These are phyloP conservation scores for Anoncus sp. DNA, from an alignment of 2,888 invertebrate genomes.

Conservation along the genomic window DNA sequence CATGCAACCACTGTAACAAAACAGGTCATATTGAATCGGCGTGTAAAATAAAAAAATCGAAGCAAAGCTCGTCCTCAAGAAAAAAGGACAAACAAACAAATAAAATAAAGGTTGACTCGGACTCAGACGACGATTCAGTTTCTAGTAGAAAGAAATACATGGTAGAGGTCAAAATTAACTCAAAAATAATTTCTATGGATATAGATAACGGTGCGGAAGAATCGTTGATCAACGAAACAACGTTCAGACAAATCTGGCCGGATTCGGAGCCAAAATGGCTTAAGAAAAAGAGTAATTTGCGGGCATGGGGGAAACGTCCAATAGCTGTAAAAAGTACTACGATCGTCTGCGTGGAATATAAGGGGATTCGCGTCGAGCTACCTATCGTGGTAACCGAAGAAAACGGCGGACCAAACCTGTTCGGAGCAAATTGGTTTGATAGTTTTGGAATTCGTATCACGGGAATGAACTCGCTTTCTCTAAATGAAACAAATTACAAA, in stretches of 20 bases:
- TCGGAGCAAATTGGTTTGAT: slow-evolving; percentile 58
- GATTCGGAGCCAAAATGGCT: slow-evolving; percentile 26
- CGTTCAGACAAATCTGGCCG: slow-evolving; percentile 38
- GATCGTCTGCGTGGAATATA: no score
- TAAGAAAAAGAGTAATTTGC: slow-evolving; percentile 21
- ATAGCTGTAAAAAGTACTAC: no score
- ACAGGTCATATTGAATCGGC: slow-evolving; percentile 22
- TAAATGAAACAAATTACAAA: no score
- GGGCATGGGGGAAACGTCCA: slow-evolving; percentile 43
- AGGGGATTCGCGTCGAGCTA: slow-evolving; percentile 10
- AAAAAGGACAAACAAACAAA: no score
- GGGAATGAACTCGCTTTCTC: no score
- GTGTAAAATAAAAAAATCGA: slow-evolving; percentile 27
- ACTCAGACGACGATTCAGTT: slow-evolving; percentile 37
- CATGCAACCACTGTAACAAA: slow-evolving; percentile 36
- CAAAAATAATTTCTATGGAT: slow-evolving; percentile 35
- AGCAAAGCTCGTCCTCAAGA: slow-evolving; percentile 37
- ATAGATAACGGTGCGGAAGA: slow-evolving; percentile 50
- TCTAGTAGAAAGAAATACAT: slow-evolving; percentile 35
- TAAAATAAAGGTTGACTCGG: slow-evolving; percentile 21
- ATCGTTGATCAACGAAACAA: slow-evolving; percentile 52
- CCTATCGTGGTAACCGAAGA: slow-evolving; percentile 51
- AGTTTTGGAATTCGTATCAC: no score
- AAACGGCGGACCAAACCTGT: slow-evolving; percentile 43
- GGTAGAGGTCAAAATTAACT: slow-evolving; percentile 43